These are phyloP conservation scores for Callinectes sapidus DNA, from an alignment of 2,888 invertebrate genomes.

Conservation along the genomic window DNA sequence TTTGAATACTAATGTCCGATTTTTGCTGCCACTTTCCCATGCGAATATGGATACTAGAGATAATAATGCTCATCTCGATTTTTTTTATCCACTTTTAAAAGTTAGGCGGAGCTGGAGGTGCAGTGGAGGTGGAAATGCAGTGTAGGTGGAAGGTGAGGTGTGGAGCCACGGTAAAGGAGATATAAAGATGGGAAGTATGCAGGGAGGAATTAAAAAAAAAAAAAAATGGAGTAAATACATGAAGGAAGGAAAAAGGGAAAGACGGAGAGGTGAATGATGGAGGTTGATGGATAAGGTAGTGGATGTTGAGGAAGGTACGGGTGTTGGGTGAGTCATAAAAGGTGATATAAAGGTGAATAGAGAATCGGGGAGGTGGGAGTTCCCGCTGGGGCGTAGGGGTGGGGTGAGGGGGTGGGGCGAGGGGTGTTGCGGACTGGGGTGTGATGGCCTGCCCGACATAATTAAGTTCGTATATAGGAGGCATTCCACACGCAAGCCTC, in stretches of 20 bases:
- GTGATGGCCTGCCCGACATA: constrained; percentile 36
- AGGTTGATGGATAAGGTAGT: constrained; percentile 17
- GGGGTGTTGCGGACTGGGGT: not conserved
- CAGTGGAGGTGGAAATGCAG: not conserved
- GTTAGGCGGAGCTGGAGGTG: not conserved
- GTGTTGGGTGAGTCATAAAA: not conserved
- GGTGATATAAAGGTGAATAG: not conserved
- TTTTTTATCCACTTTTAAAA: not conserved
- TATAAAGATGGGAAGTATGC: not conserved
- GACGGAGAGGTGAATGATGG: constrained; percentile 22
- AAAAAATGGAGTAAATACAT: not conserved
- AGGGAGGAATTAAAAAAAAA: not conserved
- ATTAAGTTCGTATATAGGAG: constrained; percentile 30
- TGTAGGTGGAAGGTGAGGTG: not conserved
- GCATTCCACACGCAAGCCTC: constrained; percentile 37
- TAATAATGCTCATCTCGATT: constrained; percentile 44
- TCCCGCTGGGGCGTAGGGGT: not conserved
- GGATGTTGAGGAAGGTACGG: constrained; percentile 14
- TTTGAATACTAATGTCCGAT: constrained; percentile 60
- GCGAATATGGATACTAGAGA: constrained; percentile 40
- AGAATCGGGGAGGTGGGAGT: not conserved
- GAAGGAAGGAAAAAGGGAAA: not conserved
- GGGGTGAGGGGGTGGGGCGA: not conserved
- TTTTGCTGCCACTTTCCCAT: constrained; percentile 43
- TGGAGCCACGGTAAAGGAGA: not conserved